Conservation (phyloP, 1,140 invertebrate species). For the Tachypleus tridentatus region DNA sequence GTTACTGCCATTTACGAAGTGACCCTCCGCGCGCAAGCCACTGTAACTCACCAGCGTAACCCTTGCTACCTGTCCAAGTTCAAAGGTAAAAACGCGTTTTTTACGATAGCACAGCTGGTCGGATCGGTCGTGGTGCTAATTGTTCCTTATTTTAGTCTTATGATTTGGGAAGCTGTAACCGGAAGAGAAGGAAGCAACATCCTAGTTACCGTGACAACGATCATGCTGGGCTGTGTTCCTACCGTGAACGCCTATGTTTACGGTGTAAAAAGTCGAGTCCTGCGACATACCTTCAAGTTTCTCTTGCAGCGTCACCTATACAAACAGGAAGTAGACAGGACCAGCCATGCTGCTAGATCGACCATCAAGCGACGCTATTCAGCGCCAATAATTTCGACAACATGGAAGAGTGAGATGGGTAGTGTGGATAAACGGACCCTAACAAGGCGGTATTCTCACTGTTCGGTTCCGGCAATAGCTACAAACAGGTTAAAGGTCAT, state of each 20-base stretch:
- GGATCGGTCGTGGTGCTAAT: conserved; percentile 57
- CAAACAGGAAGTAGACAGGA: conserved; percentile 31
- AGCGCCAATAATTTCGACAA: too few relatives aligned
- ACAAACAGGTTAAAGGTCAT: too few relatives aligned
- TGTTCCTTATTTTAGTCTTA: conserved; percentile 54
- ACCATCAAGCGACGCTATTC: too few relatives aligned
- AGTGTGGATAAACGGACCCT: too few relatives aligned
- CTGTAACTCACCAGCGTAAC: conserved; percentile 64
- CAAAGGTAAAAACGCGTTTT: conserved; percentile 49
- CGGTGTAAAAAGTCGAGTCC: conserved; percentile 54
- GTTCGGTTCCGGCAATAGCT: too few relatives aligned
- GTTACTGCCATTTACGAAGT: conserved; percentile 73
- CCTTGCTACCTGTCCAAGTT: conserved; percentile 45
- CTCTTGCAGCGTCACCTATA: conserved; percentile 67
- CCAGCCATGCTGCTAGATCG: too few relatives aligned
- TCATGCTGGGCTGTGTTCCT: conserved; percentile 53
- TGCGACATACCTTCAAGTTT: conserved; percentile 54
- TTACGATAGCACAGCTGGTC: conserved; percentile 54
- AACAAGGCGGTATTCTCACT: too few relatives aligned
- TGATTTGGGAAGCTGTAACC: conserved; percentile 47
- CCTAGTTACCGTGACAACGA: conserved; percentile 45
- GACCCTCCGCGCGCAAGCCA: conserved; percentile 65
- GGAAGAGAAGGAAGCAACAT: conserved; percentile 27
- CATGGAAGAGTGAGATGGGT: too few relatives aligned
- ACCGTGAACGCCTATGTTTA: conserved; percentile 61